These are phyloP conservation scores for Campylomormyrus numenius DNA, from an alignment of 2,113 vertebrate genomes.

Conservation along the genomic window DNA sequence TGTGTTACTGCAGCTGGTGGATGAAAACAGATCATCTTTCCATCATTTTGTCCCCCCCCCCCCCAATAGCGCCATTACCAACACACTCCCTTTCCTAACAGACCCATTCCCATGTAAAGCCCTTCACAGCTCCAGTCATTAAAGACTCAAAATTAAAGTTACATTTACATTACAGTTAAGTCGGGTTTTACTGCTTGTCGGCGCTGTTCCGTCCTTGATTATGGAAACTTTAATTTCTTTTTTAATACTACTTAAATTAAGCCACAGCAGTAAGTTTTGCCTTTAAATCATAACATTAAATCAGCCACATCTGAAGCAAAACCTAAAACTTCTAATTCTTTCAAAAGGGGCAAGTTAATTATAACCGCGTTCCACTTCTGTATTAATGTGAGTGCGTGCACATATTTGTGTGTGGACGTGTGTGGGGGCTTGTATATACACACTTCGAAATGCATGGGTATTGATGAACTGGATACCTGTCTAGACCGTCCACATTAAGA, in stretches of 20 bases:
- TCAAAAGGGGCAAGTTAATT: background rate
- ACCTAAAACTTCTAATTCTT: background rate
- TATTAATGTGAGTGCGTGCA: background rate
- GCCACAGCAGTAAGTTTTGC: background rate
- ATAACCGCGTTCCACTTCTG: background rate
- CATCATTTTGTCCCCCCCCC: background rate
- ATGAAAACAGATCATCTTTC: background rate
- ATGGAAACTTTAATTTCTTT: background rate
- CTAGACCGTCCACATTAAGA: background rate
- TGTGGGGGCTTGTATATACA: background rate
- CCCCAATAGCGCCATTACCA: background rate
- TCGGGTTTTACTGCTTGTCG: background rate
- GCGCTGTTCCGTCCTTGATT: background rate
- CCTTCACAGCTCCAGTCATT: background rate
- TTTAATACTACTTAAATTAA: conserved; percentile 5
- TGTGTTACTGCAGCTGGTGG: background rate
- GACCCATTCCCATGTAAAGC: background rate
- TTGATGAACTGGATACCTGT: background rate
- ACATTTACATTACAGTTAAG: conserved; percentile 5
- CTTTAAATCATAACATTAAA: conserved; percentile 17
- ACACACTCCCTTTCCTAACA: background rate
- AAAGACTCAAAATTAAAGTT: conserved; percentile 14
- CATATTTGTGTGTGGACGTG: background rate
- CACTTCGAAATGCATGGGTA: background rate
- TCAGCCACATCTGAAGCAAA: background rate